These are phyloP conservation scores for Megaceryle alcyon DNA, from an alignment of 2,797 vertebrate genomes.

Conservation along the genomic window DNA sequence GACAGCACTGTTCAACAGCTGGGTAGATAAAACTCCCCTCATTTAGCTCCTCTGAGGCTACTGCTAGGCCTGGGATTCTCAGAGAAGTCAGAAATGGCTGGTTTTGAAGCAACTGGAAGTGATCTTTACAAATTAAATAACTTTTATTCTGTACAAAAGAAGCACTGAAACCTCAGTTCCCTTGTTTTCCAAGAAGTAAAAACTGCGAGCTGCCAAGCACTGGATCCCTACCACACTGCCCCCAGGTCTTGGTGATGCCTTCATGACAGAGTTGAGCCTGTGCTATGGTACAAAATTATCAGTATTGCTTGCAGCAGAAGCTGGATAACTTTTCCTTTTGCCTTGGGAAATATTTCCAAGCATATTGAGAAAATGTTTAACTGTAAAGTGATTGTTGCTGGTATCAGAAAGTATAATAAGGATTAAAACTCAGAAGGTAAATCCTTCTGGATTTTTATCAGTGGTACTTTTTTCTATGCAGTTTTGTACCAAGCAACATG, in stretches of 20 bases:
- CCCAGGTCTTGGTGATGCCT: neutral
- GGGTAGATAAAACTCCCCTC: neutral
- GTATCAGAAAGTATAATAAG: neutral
- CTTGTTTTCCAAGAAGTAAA: neutral
- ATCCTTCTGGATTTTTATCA: neutral
- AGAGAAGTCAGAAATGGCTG: neutral
- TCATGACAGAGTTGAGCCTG: neutral
- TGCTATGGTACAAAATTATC: fast-evolving
- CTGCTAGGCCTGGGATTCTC: neutral
- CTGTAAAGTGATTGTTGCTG: neutral
- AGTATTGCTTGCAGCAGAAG: neutral
- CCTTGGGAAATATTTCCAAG: neutral
- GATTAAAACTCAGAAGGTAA: neutral
- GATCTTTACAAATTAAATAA: neutral
- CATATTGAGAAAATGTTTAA: neutral
- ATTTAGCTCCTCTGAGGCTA: neutral
- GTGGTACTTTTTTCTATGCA: no score
- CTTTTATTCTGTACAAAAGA: neutral
- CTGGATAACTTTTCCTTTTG: neutral
- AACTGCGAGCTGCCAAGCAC: neutral
- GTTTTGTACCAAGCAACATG: neutral
- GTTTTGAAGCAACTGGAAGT: neutral
- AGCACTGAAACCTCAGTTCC: neutral
- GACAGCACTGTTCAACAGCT: neutral
- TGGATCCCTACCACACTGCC: neutral